Base-by-base conservation (phyloP, 2,113 vertebrate species). In the Ammodytes marinus region DNA sequence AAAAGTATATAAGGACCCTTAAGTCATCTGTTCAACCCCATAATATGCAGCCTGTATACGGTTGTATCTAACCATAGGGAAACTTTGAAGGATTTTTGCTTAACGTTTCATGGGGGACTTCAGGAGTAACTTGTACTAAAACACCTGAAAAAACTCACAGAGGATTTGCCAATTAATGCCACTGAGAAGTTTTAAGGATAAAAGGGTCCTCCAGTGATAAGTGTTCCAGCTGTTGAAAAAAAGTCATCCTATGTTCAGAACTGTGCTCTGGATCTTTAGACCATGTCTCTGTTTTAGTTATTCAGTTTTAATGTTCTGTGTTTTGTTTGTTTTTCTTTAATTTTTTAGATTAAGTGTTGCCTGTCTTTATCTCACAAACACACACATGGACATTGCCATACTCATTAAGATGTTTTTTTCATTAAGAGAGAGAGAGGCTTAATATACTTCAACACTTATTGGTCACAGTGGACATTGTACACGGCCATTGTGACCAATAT, bases 401-500 rank as follows among this genome's bases (percentile, higher is more conserved):
- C n/a, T 46, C n/a, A 52, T 60, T 71, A 71, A 54, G 69, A 42
- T 11, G 0, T 47, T n/a, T 2, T 57, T 35, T 59, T 77, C 57
- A 77, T 50, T 69, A 53, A 79, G 77, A 50, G n/a, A 43, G n/a
- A 43, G 13, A 72, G 14, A 37, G 15, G 10, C 14, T 73, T 17
- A 19, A 66, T 63, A 67, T 73, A 46, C 43, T 71, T 69, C 6
- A 54, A 52, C 47, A 66, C 9, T 79, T 82, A 82, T 74, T 84
- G 64, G 43, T 70, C 77, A 82, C 66, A 80, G 63, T 15, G 39
- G 77, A 69, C 66, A 55, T 69, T 79, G 69, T 80, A 69, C 54
- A 50, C 83, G 83, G 64, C 80, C 79, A 60, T 27, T 88, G 83
- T 90, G 80, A 83, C 83, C 69, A 85, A 65, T 85, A 82, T 70